These are phyloP conservation scores for Ceyx melanurus DNA, from an alignment of 2,113 vertebrate species.

Conservation along the genomic window DNA sequence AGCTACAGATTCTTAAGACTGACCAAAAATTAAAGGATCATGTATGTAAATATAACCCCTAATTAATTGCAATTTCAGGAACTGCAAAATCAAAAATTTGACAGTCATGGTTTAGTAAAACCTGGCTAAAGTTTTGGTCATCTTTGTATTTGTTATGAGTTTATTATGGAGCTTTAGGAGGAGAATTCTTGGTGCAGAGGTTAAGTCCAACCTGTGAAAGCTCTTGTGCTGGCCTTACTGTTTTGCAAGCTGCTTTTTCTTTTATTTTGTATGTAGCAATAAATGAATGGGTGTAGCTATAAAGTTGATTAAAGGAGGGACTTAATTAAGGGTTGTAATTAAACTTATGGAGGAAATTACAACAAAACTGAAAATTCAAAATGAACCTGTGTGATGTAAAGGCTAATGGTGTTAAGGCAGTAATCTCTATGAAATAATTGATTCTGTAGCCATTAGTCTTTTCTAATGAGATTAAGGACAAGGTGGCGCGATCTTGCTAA, in stretches of 20 bases:
- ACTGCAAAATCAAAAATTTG: not conserved
- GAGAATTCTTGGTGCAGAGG: not conserved
- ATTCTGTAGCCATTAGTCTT: not conserved
- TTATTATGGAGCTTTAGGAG: not conserved
- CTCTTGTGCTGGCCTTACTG: not conserved
- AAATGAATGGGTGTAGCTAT: not conserved
- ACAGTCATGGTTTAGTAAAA: not conserved
- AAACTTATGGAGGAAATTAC: not conserved
- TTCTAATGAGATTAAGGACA: not conserved
- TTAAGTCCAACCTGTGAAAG: not conserved
- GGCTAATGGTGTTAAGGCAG: not conserved
- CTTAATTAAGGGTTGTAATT: not conserved
- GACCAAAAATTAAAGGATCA: not conserved
- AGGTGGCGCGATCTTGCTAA: not conserved
- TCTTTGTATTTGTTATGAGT: not conserved
- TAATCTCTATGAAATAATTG: not conserved
- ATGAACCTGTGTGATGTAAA: not conserved
- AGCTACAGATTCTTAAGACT: not conserved
- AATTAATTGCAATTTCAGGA: not conserved
- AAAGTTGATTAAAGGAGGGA: constrained; percentile 29
- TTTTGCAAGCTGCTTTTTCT: not conserved
- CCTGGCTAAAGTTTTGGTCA: rapidly evolving
- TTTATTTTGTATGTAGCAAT: not conserved
- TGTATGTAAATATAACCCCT: not conserved
- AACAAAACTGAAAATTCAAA: not conserved